Evolutionary conservation across 2,888 invertebrate species (phyloP), one percentile per base, ranked within the genome.

Genomic region (Neoitamus cyanurus): DNA sequence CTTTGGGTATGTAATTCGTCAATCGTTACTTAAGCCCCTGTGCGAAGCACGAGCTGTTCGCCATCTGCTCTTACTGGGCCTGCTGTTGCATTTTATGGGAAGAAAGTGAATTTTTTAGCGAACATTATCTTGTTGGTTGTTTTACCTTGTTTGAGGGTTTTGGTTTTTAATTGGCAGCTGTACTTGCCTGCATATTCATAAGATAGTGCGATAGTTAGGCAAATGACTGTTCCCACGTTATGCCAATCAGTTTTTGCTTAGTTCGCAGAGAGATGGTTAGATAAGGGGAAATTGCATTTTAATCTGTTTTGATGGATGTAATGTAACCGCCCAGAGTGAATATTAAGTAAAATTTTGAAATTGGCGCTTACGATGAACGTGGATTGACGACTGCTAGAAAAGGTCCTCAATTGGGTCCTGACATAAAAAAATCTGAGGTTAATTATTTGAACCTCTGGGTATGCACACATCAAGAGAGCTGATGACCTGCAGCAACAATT

Each of bases 41-140:
- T 58, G 20, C n/a, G 9, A 9, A n/a, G 42, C 42, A 42, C 42
- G 15, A 42, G 42, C 58, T 58, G 25, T 58, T 58, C 15, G 58
- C 9, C 20, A 58, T 25, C 9, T 46, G 25, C 58, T 20, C 2
- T 15, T 9, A 58, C 25, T 6, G n/a, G 5, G n/a, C n/a, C 42
- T 42, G n/a, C 42, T 42, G 58, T 58, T 58, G 58, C 58, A 58
- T 58, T 58, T 58, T 58, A 58, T 58, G 58, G 58, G 58, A 58
- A 58, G 58, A 58, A 58, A 58, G 58, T 58, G 58, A 58, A 20
- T 58, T 58, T 58, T 20, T 6, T 25, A 58, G 58, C 58, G 25
- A 20, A 25, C 9, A 58, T 58, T 58, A 58, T 58, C 25, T 58
- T 58, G 7, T 0, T 5, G 9, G 9, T 58, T 2, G 11, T 58